Evolutionary conservation across 2,797 vertebrate genomes (phyloP).

Genomic region (Sarcoramphus papa): DNA sequence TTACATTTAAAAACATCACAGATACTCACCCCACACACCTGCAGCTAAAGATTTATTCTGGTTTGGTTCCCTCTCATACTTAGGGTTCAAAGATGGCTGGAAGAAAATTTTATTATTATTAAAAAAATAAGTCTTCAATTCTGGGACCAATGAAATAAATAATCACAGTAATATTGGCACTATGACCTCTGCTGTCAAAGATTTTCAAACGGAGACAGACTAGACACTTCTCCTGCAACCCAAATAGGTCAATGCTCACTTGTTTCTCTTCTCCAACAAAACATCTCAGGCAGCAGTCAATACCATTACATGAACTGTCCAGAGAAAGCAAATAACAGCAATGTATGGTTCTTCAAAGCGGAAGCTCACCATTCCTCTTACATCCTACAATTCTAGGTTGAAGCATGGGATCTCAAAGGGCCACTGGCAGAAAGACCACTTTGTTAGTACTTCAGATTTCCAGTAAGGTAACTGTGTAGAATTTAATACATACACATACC

Average conservation of each 20-base stretch:
- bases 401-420: not conserved
- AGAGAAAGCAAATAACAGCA: not conserved
- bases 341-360: not conserved
- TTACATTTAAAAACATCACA: not conserved
- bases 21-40: conserved; percentile 82
- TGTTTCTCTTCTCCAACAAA: not conserved
- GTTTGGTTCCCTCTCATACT: conserved; percentile 75
- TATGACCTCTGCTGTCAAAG: not conserved
- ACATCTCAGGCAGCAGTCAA: not conserved
- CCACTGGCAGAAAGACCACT: not conserved
- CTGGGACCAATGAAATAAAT: not conserved
- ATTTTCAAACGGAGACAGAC: not conserved
- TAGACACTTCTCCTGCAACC: not conserved
- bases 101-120: conserved; percentile 11
- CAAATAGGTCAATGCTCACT: not conserved
- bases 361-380: not conserved
- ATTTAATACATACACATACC: not conserved
- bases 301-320: not conserved
- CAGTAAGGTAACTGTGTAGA: not conserved
- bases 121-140: not conserved
- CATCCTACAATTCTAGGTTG: not conserved
- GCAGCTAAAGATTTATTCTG: conserved; percentile 76
- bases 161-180: not conserved
- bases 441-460: not conserved
- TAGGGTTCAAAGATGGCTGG: conserved; percentile 81